These are phyloP conservation scores for Aphelocoma californica DNA, from an alignment of 2,797 vertebrate genomes.

Conservation along the genomic window DNA sequence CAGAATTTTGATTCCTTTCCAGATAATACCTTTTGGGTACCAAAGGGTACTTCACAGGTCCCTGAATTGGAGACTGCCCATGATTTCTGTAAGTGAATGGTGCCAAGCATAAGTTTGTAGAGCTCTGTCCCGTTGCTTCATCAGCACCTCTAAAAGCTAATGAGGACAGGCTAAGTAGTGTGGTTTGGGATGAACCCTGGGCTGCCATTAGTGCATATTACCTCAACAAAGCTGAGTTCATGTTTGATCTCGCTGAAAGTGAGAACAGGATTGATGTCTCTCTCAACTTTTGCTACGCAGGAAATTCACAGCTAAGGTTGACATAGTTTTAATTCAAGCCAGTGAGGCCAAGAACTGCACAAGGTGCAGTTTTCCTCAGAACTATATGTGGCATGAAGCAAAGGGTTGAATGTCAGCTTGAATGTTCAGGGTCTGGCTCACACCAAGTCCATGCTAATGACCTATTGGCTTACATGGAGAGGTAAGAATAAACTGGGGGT, in stretches of 20 bases:
- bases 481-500: background rate
- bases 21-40: constrained; percentile 31
- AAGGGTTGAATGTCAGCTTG: background rate
- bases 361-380: background rate
- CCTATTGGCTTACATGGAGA: background rate
- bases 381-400: background rate
- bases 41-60: background rate
- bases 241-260: background rate
- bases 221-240: background rate
- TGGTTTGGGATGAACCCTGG: background rate
- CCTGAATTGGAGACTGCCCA: background rate
- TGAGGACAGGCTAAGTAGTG: background rate
- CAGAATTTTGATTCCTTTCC: constrained; percentile 67
- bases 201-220: background rate
- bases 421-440: background rate
- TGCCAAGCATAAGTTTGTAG: constrained; percentile 18
- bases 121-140: background rate
- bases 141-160: background rate
- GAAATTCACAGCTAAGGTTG: background rate
- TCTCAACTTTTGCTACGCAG: background rate
- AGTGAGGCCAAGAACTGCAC: background rate
- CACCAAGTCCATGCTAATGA: background rate
- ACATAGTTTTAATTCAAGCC: background rate
- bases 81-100: background rate
- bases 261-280: background rate